These are phyloP conservation scores for Ailurus styani DNA, from an alignment of 2,113 vertebrate genomes.

Conservation along the genomic window DNA sequence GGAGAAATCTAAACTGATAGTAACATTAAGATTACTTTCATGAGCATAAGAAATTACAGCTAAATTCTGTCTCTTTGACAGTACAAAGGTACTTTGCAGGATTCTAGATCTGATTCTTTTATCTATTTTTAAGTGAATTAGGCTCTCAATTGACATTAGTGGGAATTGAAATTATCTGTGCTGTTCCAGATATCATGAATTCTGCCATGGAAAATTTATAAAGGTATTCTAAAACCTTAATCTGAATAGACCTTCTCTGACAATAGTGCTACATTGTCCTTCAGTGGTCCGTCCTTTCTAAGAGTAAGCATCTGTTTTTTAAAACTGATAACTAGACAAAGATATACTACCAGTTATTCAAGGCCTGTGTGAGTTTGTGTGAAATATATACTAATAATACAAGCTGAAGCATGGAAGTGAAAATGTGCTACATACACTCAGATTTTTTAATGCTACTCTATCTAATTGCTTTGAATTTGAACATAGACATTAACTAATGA, in stretches of 20 bases:
- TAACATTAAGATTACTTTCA: background rate
- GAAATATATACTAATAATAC: background rate
- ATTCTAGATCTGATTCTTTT: background rate
- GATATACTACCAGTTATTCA: background rate
- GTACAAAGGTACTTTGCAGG: background rate
- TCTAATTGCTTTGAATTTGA: background rate
- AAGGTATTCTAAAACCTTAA: background rate
- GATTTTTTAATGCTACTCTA: background rate
- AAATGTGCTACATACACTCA: background rate
- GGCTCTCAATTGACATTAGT: background rate
- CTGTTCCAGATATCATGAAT: background rate
- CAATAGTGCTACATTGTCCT: background rate
- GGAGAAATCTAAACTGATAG: background rate
- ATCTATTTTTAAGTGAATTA: background rate
- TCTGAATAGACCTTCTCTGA: background rate
- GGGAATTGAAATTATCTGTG: background rate
- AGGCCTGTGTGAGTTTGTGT: background rate
- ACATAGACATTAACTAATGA: background rate
- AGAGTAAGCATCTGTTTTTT: background rate
- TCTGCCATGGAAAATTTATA: background rate
- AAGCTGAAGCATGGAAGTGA: background rate
- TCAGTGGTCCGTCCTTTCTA: background rate
- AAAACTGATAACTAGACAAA: background rate
- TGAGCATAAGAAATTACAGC: background rate
- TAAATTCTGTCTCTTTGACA: background rate